phyloP scores from a whole-genome alignment of 2,888 invertebrate species.

The Hirtodrosophila trivittata region DNA sequence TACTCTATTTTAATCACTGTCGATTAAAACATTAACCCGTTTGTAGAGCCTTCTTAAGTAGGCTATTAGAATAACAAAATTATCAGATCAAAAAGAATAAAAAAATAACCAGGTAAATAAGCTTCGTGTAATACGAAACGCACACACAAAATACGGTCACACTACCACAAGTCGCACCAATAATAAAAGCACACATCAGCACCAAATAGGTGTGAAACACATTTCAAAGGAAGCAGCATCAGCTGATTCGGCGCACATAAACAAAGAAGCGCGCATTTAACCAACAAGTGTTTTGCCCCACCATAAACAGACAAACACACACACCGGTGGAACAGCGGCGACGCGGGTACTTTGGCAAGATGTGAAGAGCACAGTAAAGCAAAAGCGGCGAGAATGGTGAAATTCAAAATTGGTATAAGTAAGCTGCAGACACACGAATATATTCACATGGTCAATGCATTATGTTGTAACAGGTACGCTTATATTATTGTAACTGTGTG shows the following conservation, averaged over 20 bases:
- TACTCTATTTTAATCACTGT: too few relatives aligned
- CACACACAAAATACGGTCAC: too few relatives aligned
- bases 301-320: constrained; percentile 17
- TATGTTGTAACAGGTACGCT: constrained; percentile 6
- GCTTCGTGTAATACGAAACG: too few relatives aligned
- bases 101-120: too few relatives aligned
- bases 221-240: neutral
- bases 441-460: too few relatives aligned
- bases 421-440: constrained; percentile 15
- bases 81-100: too few relatives aligned
- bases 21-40: too few relatives aligned
- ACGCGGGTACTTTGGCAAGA: constrained; percentile 9
- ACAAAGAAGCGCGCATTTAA: constrained; percentile 29
- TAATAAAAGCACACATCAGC: too few relatives aligned
- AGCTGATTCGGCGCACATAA: constrained; percentile 35
- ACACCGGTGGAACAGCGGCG: constrained; percentile 17
- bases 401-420: constrained; percentile 51
- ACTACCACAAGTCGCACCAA: too few relatives aligned
- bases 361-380: constrained; percentile 24
- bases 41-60: too few relatives aligned
- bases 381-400: constrained; percentile 61
- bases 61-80: too few relatives aligned
- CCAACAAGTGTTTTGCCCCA: constrained; percentile 61
- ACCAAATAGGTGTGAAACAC: too few relatives aligned
- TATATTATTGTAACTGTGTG: neutral